Conservation (phyloP, 2,113 vertebrate species). For the Centrocercus urophasianus region DNA sequence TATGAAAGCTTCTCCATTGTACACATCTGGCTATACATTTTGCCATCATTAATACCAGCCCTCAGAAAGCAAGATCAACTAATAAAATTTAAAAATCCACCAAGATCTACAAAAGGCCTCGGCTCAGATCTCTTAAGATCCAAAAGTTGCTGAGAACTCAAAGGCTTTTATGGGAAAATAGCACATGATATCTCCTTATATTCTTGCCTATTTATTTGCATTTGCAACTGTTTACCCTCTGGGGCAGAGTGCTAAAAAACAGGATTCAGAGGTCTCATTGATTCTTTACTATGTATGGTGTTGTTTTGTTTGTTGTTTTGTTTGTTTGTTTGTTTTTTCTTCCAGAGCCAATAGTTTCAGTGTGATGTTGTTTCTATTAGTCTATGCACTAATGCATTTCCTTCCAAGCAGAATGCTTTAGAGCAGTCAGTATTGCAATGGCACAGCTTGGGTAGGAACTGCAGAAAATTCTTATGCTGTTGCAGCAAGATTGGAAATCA, state of each 20-base stretch:
- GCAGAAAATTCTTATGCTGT: neutral
- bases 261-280: neutral
- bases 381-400: neutral
- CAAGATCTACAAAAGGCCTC: neutral
- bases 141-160: neutral
- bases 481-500: neutral
- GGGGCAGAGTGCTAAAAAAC: neutral
- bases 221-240: neutral
- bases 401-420: neutral
- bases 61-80: neutral
- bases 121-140: neutral
- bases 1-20: neutral
- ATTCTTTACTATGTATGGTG: neutral
- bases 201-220: neutral
- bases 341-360: neutral
- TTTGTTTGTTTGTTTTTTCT: neutral
- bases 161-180: neutral
- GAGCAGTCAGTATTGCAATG: accelerated
- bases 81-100: neutral
- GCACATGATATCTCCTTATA: neutral
- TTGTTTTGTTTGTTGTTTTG: neutral
- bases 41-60: accelerated
- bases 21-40: neutral
- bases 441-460: neutral
- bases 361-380: neutral